Evolutionary conservation across 2,113 vertebrate species (phyloP), one percentile per base, ranked within the genome.

Genomic region (Mus pahari): DNA sequence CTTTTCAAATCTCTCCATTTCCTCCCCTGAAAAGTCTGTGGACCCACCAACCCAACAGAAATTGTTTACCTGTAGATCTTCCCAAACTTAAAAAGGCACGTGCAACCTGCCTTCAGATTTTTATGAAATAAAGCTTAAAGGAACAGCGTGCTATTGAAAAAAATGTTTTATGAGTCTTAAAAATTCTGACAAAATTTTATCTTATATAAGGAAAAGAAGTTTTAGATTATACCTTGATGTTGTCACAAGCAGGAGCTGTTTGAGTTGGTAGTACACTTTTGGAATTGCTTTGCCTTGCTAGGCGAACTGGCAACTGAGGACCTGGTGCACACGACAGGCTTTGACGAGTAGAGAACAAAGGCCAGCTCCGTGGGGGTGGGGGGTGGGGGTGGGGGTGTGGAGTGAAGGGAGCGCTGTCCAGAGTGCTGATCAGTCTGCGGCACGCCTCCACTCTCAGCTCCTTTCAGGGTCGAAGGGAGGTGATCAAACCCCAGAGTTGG

Each of bases 351-450:
- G 77, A 83, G 92, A 94, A 97, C 97, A 97, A 97, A 97, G 94
- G 68, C 73, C 3, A 28, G 87, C 77, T 26, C 45, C 20, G 75
- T 22, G 20, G 84, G 19, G 82, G 45, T 60, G 50, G 53, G 48
- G 74, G 39, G 17, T 26, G 42, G 22, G 11, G 53, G 31, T 31
- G 13, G 74, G 26, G 82, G 48, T 60, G 55, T 26, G n/a, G 78
- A 33, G 4, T 19, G 77, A 8, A 8, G 39, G 50, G 33, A 94
- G 97, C 97, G 98, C 98, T 99, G 98, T 99, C 98, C 98, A 17
- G 39, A 96, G 98, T 99, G 98, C 98, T 99, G 98, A 98, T 36
- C 93, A 22, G 50, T 12, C 0, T 16, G 16, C 33, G 1, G 87
- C 31, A 31, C 60, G n/a, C 48, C 58, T 68, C 77, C 48, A 1